A percentile compares a stretch with the other conserved stretches of the same genome.
These are phyloP conservation scores for Sarotherodon lohbergeri DNA, from an alignment of 2,113 vertebrate genomes.

Conservation along the genomic window DNA sequence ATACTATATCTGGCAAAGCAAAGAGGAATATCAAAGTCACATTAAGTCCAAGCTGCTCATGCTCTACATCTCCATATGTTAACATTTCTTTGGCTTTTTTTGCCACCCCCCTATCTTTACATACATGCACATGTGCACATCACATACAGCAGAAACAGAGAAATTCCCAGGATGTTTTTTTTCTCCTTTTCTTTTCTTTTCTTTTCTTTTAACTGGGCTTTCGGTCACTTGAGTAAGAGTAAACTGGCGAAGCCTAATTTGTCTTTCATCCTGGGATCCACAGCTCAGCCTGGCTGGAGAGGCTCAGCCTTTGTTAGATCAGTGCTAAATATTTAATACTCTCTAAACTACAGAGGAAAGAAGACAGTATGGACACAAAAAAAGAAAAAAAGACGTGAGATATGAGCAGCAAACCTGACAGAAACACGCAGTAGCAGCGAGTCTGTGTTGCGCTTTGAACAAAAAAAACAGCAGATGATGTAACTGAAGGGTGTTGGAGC, in stretches of 20 bases:
- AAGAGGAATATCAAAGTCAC: neutral
- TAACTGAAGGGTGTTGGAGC: neutral
- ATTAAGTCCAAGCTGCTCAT: neutral
- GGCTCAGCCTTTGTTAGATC: constrained; percentile 15
- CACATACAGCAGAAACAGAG: neutral
- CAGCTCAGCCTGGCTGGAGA: constrained; percentile 11
- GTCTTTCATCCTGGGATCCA: neutral
- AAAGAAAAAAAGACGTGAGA: neutral
- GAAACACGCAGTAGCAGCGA: neutral
- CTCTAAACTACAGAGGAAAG: constrained; percentile 1
- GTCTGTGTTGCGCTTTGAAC: neutral
- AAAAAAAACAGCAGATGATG: neutral
- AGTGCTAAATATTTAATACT: constrained; percentile 52
- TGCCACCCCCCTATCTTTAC: neutral
- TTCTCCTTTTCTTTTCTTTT: neutral
- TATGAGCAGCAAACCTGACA: neutral
- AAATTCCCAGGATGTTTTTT: neutral
- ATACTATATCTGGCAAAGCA: neutral
- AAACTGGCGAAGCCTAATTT: constrained; percentile 2
- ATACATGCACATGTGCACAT: neutral
- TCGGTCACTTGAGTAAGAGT: neutral
- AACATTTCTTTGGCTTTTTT: neutral
- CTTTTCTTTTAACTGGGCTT: neutral
- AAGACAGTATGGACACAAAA: neutral
- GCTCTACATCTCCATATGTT: neutral